These are phyloP conservation scores for Ardeotis arabs DNA, from an alignment of 2,113 vertebrate genomes.

Conservation along the genomic window DNA sequence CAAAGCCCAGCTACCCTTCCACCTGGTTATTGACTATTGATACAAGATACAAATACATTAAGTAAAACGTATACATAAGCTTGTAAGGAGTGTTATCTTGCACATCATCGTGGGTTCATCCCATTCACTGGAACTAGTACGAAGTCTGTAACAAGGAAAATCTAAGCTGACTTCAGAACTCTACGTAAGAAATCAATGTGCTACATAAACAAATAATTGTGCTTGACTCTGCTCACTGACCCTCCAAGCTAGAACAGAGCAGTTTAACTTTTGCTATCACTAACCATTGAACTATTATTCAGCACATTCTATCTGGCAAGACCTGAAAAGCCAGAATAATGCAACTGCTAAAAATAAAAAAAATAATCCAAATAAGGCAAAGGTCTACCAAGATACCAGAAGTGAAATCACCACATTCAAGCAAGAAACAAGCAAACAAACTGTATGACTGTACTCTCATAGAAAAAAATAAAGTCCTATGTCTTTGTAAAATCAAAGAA, in stretches of 20 bases:
- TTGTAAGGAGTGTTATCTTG: not conserved
- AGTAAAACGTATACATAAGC: accelerated
- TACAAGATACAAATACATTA: not conserved
- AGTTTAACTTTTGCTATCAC: not conserved
- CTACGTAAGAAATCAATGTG: not conserved
- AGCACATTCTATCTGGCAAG: not conserved
- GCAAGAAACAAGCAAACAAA: not conserved
- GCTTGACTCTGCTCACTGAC: not conserved
- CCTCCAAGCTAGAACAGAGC: not conserved
- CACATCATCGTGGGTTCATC: accelerated
- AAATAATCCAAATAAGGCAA: not conserved
- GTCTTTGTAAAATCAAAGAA: not conserved
- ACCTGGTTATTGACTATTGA: not conserved
- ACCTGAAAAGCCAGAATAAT: not conserved
- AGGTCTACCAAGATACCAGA: not conserved
- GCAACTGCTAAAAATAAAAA: not conserved
- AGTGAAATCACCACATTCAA: not conserved
- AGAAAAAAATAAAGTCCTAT: not conserved
- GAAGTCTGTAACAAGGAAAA: not conserved
- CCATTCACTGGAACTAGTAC: not conserved
- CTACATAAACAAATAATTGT: not conserved
- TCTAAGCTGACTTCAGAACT: not conserved
- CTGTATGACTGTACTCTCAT: not conserved
- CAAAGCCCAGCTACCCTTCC: not conserved
- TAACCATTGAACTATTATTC: not conserved